A percentile compares a stretch with the other conserved stretches of the same genome.
Evolutionary conservation across 2,888 invertebrate genomes (phyloP).

Genomic region (Pseudococcus viburni): DNA sequence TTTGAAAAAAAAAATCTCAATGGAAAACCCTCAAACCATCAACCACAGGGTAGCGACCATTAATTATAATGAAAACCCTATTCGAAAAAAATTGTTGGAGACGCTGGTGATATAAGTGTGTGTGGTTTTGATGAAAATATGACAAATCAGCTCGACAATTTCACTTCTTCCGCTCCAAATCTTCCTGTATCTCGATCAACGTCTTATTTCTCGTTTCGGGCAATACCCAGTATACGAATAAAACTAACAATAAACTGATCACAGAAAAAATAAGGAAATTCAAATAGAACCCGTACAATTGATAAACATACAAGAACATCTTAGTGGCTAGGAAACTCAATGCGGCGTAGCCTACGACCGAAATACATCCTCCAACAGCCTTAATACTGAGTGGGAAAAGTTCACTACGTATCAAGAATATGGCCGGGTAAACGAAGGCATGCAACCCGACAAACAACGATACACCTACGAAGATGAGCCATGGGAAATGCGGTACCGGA

Average conservation of each 20-base stretch:
- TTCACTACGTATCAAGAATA: constrained; percentile 36
- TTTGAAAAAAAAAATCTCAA: too few species aligned
- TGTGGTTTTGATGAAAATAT: not conserved
- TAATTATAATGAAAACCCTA: too few species aligned
- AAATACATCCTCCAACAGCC: constrained; percentile 8
- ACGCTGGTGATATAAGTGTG: not conserved
- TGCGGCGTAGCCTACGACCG: not conserved
- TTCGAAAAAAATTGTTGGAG: not conserved
- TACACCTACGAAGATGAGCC: constrained; percentile 57
- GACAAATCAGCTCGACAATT: not conserved
- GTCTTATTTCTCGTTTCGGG: constrained; percentile 54
- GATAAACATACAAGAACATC: constrained; percentile 26
- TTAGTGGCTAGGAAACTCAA: constrained; percentile 30
- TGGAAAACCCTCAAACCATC: too few species aligned
- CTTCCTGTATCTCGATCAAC: constrained; percentile 43
- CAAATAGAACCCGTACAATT: constrained; percentile 29
- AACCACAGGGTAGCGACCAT: too few species aligned
- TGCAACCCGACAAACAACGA: not conserved
- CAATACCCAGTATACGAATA: constrained; percentile 15
- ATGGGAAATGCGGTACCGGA: constrained; percentile 39
- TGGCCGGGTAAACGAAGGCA: constrained; percentile 45
- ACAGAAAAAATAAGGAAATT: constrained; percentile 53
- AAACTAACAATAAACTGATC: not conserved
- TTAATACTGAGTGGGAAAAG: constrained; percentile 52
- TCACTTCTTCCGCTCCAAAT: constrained; percentile 6